These are phyloP conservation scores for Hydropotes inermis DNA, from an alignment of 2,113 vertebrate genomes.

Conservation along the genomic window DNA sequence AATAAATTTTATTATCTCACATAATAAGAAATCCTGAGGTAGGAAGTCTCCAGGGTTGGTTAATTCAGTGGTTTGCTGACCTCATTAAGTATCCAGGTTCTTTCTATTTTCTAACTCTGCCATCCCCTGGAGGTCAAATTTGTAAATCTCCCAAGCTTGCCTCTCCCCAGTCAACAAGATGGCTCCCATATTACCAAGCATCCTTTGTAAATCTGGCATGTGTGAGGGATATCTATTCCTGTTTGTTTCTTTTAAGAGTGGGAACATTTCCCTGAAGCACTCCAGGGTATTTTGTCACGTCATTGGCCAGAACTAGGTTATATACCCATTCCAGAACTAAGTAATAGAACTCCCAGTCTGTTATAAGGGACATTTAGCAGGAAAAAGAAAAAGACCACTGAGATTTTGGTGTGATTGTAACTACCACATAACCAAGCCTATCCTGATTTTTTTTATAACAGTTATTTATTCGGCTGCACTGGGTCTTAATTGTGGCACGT, in stretches of 20 bases:
- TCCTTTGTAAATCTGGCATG: background rate
- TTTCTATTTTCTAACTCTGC: background rate
- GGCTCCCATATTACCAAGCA: background rate
- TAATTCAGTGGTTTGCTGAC: background rate
- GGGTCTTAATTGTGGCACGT: background rate
- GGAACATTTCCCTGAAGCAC: background rate
- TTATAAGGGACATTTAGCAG: background rate
- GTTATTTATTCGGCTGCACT: background rate
- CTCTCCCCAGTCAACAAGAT: background rate
- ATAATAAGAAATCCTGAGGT: constrained; percentile 20
- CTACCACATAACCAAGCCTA: background rate
- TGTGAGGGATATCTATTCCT: background rate
- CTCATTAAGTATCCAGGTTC: background rate
- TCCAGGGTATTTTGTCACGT: background rate
- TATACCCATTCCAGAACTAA: background rate
- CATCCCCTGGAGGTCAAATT: background rate
- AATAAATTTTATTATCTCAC: background rate
- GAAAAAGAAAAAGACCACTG: background rate
- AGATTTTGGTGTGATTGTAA: background rate
- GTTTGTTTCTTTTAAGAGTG: background rate
- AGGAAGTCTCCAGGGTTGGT: background rate
- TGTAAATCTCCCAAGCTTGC: background rate
- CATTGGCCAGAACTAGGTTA: background rate
- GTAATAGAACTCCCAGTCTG: background rate
- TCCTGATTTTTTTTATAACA: background rate